Percentiles rank a stretch among this genome's conserved stretches.
These are phyloP conservation scores for Vanessa tameamea DNA, from an alignment of 1,140 invertebrate species.

Conservation along the genomic window DNA sequence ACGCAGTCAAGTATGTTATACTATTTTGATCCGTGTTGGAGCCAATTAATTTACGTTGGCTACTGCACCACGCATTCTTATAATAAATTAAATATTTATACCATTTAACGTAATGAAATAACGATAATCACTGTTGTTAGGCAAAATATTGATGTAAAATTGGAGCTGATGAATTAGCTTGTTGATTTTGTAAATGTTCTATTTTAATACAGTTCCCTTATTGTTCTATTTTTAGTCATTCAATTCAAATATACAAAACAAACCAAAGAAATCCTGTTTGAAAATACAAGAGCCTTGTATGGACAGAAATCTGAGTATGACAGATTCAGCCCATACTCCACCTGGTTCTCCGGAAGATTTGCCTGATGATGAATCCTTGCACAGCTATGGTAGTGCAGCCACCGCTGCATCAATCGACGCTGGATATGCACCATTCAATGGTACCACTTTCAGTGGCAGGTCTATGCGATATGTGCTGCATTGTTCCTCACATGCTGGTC, in stretches of 20 bases:
- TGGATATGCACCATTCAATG: conserved; percentile 89
- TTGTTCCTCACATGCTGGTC: conserved; percentile 88
- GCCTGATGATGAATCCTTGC: conserved; percentile 89
- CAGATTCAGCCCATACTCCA: conserved; percentile 79
- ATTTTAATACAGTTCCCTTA: neutral
- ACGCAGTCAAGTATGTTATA: conserved; percentile 72
- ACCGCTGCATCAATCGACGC: conserved; percentile 89
- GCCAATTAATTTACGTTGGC: neutral
- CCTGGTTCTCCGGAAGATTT: conserved; percentile 82
- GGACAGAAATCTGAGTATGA: conserved; percentile 68
- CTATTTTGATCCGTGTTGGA: neutral
- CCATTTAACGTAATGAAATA: too few species aligned
- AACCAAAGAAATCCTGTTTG: conserved; percentile 66
- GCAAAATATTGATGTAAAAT: too few species aligned
- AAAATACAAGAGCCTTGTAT: conserved; percentile 63
- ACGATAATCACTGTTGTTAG: too few species aligned
- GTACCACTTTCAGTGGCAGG: conserved; percentile 87
- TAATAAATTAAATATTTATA: neutral
- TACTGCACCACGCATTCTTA: neutral
- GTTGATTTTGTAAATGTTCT: neutral
- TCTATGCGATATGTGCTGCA: conserved; percentile 90
- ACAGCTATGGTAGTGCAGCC: conserved; percentile 87
- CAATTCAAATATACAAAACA: conserved; percentile 62
- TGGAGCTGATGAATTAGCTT: neutral
- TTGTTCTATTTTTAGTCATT: conserved; percentile 69